These are phyloP conservation scores for Drosophila acutilabella DNA, from an alignment of 2,888 invertebrate species.

Conservation along the genomic window DNA sequence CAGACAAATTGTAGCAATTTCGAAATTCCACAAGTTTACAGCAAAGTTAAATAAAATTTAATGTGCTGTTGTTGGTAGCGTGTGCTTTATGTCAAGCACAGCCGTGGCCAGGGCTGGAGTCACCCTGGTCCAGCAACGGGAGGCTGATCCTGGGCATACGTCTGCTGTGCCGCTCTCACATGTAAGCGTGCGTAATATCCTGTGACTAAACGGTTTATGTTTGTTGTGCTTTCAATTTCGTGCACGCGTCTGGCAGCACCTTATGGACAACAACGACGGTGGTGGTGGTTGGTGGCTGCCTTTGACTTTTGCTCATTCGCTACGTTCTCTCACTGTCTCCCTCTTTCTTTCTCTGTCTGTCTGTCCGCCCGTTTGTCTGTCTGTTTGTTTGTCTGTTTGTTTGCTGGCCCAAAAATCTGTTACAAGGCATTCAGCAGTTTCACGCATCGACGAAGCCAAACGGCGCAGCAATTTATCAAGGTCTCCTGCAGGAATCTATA, in stretches of 20 bases:
- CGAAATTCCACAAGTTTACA: conserved; percentile 77
- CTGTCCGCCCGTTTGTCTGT: conserved; percentile 24
- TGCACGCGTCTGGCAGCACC: conserved; percentile 69
- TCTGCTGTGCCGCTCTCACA: conserved; percentile 49
- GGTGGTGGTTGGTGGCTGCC: conserved; percentile 64
- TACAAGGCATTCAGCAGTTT: conserved; percentile 76
- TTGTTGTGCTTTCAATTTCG: conserved; percentile 84
- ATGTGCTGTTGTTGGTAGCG: conserved; percentile 49
- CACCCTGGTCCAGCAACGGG: conserved; percentile 3
- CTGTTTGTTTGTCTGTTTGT: conserved; percentile 48
- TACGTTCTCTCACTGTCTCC: conserved; percentile 9
- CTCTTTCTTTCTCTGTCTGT: conserved; percentile 25
- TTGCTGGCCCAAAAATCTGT: conserved; percentile 76
- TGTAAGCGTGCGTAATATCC: conserved; percentile 85
- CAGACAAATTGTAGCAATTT: conserved; percentile 81
- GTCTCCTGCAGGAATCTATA: conserved; percentile 43
- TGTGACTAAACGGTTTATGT: conserved; percentile 86
- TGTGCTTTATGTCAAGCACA: conserved; percentile 65
- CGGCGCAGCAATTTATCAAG: conserved; percentile 80
- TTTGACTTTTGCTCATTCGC: conserved; percentile 56
- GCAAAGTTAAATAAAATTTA: conserved; percentile 76
- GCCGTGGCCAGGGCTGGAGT: conserved; percentile 40
- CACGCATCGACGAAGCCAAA: conserved; percentile 65
- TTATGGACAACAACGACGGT: conserved; percentile 22
- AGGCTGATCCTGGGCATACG: conserved; percentile 15